Evolutionary conservation across 2,888 invertebrate genomes (phyloP).

Genomic region (Conchocele bisecta): DNA sequence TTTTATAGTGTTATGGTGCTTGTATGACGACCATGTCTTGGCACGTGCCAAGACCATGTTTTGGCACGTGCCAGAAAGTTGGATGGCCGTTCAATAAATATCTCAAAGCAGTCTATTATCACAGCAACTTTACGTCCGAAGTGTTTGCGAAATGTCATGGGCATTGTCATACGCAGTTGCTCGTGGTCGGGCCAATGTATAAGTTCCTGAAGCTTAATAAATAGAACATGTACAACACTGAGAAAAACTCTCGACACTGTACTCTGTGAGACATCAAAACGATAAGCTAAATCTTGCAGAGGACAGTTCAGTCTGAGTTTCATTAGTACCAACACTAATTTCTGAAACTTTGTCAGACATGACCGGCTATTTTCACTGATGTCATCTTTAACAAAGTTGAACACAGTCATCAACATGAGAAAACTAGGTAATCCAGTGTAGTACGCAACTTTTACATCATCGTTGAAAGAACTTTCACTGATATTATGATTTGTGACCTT

Average conservation of each 20-base stretch:
- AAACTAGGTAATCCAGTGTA: conserved; percentile 19
- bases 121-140: conserved; percentile 40
- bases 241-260: conserved; percentile 38
- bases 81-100: conserved; percentile 48
- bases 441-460: conserved; percentile 14
- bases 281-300: conserved; percentile 20
- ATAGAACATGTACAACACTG: conserved; percentile 14
- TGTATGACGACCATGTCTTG: conserved; percentile 60
- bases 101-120: conserved; percentile 53
- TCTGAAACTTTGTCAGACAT: conserved; percentile 12
- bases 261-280: conserved; percentile 24
- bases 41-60: no score
- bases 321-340: conserved; percentile 10
- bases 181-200: conserved; percentile 45
- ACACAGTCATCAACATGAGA: background rate
- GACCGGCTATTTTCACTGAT: background rate
- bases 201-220: conserved; percentile 27
- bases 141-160: conserved; percentile 16
- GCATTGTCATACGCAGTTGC: conserved; percentile 42
- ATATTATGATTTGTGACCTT: no score
- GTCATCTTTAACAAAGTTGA: conserved; percentile 1
- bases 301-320: conserved; percentile 19
- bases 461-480: no score
- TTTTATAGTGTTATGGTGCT: conserved; percentile 62
- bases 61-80: conserved; percentile 53